phyloP scores from a whole-genome alignment of 2,888 invertebrate species.

The Mesorhabditis spiculigera region DNA sequence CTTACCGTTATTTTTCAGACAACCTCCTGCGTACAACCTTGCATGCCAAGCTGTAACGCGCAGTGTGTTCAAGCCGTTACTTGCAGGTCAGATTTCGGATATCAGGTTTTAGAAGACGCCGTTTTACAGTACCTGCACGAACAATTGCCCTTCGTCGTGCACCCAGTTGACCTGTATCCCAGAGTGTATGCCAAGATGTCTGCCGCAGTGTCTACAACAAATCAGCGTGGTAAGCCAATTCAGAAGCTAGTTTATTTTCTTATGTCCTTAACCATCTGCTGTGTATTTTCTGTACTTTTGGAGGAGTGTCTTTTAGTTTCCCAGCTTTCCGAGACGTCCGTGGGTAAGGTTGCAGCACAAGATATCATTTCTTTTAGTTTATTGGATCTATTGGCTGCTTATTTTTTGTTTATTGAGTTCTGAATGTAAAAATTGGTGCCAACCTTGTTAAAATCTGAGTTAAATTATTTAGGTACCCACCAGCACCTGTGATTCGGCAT shows the following conservation, averaged over 20 bases:
- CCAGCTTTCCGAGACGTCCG: too few relatives aligned
- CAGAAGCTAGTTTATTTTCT: too few relatives aligned
- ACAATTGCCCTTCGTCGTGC: constrained; percentile 35
- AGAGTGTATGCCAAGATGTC: constrained; percentile 40
- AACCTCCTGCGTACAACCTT: constrained; percentile 28
- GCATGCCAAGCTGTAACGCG: constrained; percentile 26
- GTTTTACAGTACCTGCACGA: constrained; percentile 28
- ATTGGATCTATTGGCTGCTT: too few relatives aligned
- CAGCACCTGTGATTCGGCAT: constrained; percentile 32
- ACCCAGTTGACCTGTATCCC: constrained; percentile 29
- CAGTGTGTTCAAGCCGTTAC: constrained; percentile 35
- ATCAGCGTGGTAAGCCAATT: constrained; percentile 10
- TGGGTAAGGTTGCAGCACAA: too few relatives aligned
- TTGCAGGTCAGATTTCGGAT: constrained; percentile 16
- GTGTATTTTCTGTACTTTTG: too few relatives aligned
- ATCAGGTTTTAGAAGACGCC: not conserved
- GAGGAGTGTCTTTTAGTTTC: too few relatives aligned
- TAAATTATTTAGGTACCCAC: constrained; percentile 10
- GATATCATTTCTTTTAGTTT: too few relatives aligned
- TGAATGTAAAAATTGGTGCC: too few relatives aligned
- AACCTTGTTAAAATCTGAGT: too few relatives aligned
- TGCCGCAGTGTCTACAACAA: constrained; percentile 39
- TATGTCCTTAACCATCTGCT: too few relatives aligned
- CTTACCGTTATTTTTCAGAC: not conserved
- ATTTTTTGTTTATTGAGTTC: too few relatives aligned